Evolutionary conservation across 2,888 invertebrate species (phyloP), one percentile per base, ranked within the genome.

Genomic region (Yponomeuta sedellus): DNA sequence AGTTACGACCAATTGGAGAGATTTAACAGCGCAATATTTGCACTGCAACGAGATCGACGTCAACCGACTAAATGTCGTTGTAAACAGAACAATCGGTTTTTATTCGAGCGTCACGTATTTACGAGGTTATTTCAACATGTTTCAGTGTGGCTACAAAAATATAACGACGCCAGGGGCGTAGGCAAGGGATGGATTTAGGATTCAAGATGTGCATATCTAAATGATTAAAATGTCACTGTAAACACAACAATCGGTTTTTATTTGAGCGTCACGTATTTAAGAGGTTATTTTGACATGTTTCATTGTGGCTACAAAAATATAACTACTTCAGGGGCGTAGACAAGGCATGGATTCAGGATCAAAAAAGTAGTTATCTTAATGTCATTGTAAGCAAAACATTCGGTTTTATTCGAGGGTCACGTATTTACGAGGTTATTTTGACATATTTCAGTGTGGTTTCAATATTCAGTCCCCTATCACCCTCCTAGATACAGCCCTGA

Each of bases 31-130:
- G 44, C 16, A 52, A 52, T 52, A 16, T 34, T 34, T 34, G 5
- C 16, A 16, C 44, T 52, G 44, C 44, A 52, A 16, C 44, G 44
- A 16, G 44, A 52, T 52, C 44, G 22, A 25, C 59, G 25, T 59
- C 20, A 22, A 20, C 22, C 11, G 10, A 59, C 59, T 58, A 59
- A 59, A 59, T 59, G 59, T 25, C 11, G 59, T 12, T 22, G 59
- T 59, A 59, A 59, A 59, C 59, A 59, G 59, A 12, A 59, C 59
- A 59, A 59, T 59, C 59, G 59, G 20, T 59, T 59, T 59, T 22
- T 59, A 59, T 59, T 59, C 22, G 59, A 59, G 59, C 25, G 22
- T 59, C 59, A 20, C 59, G 25, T 59, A 59, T 59, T 59, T 59
- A 59, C 59, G 59, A 59, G 59, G 59, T 59, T 19, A 25, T 59